phyloP scores from a whole-genome alignment of 2,888 invertebrate species.

The Noctua janthe region DNA sequence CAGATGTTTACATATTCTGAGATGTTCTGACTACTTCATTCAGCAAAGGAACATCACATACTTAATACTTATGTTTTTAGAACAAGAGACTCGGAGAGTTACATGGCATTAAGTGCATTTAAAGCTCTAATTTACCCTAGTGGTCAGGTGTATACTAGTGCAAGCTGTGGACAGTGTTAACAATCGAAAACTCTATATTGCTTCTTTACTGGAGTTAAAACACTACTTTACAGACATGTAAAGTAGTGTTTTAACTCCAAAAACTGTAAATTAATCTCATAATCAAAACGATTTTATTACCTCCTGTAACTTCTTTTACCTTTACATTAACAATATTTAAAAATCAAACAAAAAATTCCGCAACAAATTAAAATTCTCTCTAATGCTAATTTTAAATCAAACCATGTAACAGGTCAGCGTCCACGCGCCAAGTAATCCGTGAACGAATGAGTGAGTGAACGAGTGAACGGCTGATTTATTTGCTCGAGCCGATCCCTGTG shows the following conservation, averaged over 20 bases:
- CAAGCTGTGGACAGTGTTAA: neutral
- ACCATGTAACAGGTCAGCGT: constrained; percentile 68
- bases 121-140: neutral
- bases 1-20: neutral
- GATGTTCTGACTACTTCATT: neutral
- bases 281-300: neutral
- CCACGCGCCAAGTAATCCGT: constrained; percentile 64
- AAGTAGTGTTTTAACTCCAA: neutral
- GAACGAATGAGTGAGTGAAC: constrained; percentile 74
- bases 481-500: constrained; percentile 75
- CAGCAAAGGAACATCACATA: neutral
- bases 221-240: neutral
- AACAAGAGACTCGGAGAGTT: neutral
- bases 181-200: neutral
- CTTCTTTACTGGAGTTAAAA: no score
- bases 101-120: neutral
- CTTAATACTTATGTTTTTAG: neutral
- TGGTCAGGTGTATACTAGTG: neutral
- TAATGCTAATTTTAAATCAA: constrained; percentile 73
- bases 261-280: neutral
- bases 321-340: neutral
- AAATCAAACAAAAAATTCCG: neutral
- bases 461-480: constrained; percentile 82
- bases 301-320: neutral
- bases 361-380: constrained; percentile 39